Evolutionary conservation across 2,888 invertebrate species (phyloP), one percentile per base, ranked within the genome.

Genomic region (Mythimna vitellina): DNA sequence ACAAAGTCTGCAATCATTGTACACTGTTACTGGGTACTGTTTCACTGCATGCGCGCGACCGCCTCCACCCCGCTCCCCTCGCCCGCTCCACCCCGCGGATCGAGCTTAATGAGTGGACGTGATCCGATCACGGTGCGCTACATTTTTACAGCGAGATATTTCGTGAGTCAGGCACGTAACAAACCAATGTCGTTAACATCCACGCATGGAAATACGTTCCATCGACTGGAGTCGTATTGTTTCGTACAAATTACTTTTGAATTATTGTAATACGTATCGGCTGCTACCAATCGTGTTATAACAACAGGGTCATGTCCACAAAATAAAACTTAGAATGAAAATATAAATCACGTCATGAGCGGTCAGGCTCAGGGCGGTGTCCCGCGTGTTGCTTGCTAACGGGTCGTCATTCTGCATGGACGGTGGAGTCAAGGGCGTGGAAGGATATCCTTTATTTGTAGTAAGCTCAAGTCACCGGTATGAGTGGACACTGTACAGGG

Each of bases 391-490:
- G 51, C 51, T 54, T 61, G 70, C 46, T 69, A 25, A 5, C 54
- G 65, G 3, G 61, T 61, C 51, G 51, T 38, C 54, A 35, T 25
- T 70, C 66, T n/a, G 8, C 38, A 25, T 22, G 35, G 35, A 14
- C 68, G 29, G 65, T 35, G 54, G 65, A 64, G 74, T 66, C 65
- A 70, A 76, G 73, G 76, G 64, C 70, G 62, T 69, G 76, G 75
- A 74, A 87, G 88, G 89, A 89, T 80, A 80, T 81, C 73, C 81
- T 87, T 82, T 76, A 87, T 88, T 87, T 80, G 70, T 70, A 70
- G 70, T 60, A 60, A 75, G 79, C 72, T 61, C 82, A 66, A 64
- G 83, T 78, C 69, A 78, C 76, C 72, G 78, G 67, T 64, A 73
- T 76, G 70, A 54, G 60, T 71, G 70, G 46, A 35, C 25, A 25